Base-by-base conservation (phyloP, 2,797 vertebrate species). In the Synanceia verrucosa region DNA sequence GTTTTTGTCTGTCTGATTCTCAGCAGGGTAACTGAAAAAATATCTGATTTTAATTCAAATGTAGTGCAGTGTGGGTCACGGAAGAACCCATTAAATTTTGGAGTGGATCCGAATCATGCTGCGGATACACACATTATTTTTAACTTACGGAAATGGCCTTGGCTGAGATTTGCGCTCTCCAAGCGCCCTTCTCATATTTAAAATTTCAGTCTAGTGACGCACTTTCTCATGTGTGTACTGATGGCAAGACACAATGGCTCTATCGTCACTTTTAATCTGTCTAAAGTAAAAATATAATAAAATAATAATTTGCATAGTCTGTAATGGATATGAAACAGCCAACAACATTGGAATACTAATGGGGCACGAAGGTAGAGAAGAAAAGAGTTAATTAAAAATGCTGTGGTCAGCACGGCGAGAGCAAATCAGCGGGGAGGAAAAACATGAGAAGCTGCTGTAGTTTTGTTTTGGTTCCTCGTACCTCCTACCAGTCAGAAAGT, bases 371-470 rank as follows among this genome's bases (percentile, higher is more conserved):
- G 6, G n/a, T 52, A 56, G 21, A 56, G 19, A 63, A 43, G 37
- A 57, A 18, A 21, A 24, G 46, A 23, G 16, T 57, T 73, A 61
- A 70, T 66, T 80, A 48, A 60, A 72, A 62, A 61, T 21, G 37
- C 14, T 55, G 28, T 18, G 4, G 44, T 70, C 11, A 16, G 69
- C 56, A 36, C 5, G 9, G 58, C 2, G 26, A 53, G 5, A 39
- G 48, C 18, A 39, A 48, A 50, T 76, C 61, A 65, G 50, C 3
- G 6, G 18, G 29, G 12, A 36, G 24, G 63, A 56, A 33, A 71
- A 56, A 79, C n/a, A 36, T 34, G 13, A 21, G 48, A 26, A 44
- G 62, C 4, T 46, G 16, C 43, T 47, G 14, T 9, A 46, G 65
- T 58, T 56, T 50, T 77, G 39, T 62, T 67, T 65, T 55, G 53